These are phyloP conservation scores for Eumacrocentrus americanus DNA, from an alignment of 2,888 invertebrate genomes.

Conservation along the genomic window DNA sequence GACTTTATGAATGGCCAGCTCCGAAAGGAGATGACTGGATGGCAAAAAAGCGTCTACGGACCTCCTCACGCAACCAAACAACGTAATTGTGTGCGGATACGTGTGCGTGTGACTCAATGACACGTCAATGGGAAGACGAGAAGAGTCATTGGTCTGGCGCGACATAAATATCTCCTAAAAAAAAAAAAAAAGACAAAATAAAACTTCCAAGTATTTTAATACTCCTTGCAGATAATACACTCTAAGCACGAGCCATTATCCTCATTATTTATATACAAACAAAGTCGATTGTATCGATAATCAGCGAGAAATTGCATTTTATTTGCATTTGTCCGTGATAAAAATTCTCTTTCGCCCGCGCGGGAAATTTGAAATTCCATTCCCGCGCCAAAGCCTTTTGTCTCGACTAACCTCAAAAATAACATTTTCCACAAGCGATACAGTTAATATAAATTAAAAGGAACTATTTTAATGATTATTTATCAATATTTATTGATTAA, in stretches of 20 bases:
- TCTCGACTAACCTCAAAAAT: no score
- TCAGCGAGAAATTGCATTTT: no score
- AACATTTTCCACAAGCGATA: no score
- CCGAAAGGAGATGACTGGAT: neutral
- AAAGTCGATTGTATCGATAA: no score
- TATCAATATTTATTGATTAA: no score
- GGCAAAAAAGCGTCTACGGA: neutral
- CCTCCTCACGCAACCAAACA: neutral
- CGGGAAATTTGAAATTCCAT: neutral
- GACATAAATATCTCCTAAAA: neutral
- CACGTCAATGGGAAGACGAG: neutral
- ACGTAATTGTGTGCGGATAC: neutral
- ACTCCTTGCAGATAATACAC: neutral
- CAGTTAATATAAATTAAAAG: no score
- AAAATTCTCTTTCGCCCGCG: no score
- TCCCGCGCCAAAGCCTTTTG: no score
- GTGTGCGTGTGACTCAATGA: neutral
- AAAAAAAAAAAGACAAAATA: neutral
- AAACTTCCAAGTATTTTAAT: neutral
- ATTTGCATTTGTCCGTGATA: no score
- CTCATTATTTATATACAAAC: neutral
- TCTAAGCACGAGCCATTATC: neutral
- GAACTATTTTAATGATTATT: no score
- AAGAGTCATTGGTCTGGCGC: neutral
- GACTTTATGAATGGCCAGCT: slow-evolving; percentile 7